Evolutionary conservation across 2,888 invertebrate genomes (phyloP), one percentile per base, ranked within the genome.

Genomic region (Campoplex nolae): DNA sequence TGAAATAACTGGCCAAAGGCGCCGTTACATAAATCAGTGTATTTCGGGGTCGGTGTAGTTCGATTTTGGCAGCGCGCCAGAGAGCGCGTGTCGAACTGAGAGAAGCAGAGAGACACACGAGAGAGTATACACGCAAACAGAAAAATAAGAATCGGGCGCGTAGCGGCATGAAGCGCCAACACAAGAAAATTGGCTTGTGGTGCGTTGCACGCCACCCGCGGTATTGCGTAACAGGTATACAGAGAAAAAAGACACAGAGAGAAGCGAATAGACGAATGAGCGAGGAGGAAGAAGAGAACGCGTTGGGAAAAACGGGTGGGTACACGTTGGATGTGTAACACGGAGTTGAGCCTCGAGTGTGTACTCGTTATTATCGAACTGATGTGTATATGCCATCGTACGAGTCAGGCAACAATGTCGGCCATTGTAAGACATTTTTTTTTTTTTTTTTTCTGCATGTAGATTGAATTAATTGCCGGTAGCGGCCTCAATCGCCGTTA

Each of bases 21-120:
- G 85, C 84, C 85, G 92, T 94, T 94, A 93, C 92, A 92, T 94
- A 94, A 94, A 94, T 92, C 91, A 88, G 87, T 90, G 91, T 94
- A 94, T 94, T 94, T 92, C 90, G 62, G 62, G 91, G 93, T 91
- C 89, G 90, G 75, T 76, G 89, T 23, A 89, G 90, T 92, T 92
- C 88, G 91, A 90, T 89, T 92, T 94, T 94, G 94, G 94, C 93
- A 77, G 65, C 35, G 51, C 67, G 94, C 94, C 94, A 93, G 88
- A 51, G 68, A 83, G 86, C 81, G 85, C 89, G 91, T 91, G 91
- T 92, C 93, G 90, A 90, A 92, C 93, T 92, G 91, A 90, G 91
- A 18, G 51, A 18, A 77, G 28, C 23, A 23, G 23, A 23, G 23
- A 23, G 23, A 76, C 7, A 45, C 71, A 45, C 74, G 74, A 38